Percentiles rank a stretch among this genome's conserved stretches.
phyloP scores from a whole-genome alignment of 2,797 vertebrate species.

The Chrysocyon brachyurus region DNA sequence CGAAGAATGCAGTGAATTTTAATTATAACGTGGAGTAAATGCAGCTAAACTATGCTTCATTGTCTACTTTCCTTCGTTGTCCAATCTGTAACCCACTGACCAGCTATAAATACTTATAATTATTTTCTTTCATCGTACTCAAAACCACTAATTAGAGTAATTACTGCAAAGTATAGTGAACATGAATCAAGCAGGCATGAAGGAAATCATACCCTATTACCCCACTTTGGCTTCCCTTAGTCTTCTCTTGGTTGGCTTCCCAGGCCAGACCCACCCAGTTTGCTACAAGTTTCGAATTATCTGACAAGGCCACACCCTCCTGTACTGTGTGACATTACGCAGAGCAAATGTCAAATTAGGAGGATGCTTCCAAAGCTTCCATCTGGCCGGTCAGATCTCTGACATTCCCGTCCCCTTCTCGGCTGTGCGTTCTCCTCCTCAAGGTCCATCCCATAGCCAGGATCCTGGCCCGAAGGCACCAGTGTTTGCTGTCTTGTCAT shows the following conservation, averaged over 20 bases:
- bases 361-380: background rate
- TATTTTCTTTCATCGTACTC: conserved; percentile 84
- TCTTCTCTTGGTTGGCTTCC: conserved; percentile 59
- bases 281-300: background rate
- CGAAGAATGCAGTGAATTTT: conserved; percentile 52
- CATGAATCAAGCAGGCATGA: conserved; percentile 75
- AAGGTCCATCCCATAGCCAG: background rate
- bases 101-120: conserved; percentile 86
- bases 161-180: conserved; percentile 80
- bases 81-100: conserved; percentile 81
- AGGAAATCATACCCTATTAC: conserved; percentile 75
- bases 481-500: background rate
- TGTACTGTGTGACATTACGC: background rate
- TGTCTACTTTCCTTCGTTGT: conserved; percentile 70
- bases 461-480: background rate
- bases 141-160: conserved; percentile 82
- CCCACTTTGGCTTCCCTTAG: conserved; percentile 66
- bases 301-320: background rate
- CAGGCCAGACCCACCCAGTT: conserved; percentile 54
- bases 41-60: conserved; percentile 70
- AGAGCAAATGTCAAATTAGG: background rate
- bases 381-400: background rate
- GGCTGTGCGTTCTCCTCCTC: accelerated
- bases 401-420: background rate
- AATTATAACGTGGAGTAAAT: conserved; percentile 57